Evolutionary conservation across 2,888 invertebrate genomes (phyloP), one percentile per base, ranked within the genome.

Genomic region (Muscina levida): DNA sequence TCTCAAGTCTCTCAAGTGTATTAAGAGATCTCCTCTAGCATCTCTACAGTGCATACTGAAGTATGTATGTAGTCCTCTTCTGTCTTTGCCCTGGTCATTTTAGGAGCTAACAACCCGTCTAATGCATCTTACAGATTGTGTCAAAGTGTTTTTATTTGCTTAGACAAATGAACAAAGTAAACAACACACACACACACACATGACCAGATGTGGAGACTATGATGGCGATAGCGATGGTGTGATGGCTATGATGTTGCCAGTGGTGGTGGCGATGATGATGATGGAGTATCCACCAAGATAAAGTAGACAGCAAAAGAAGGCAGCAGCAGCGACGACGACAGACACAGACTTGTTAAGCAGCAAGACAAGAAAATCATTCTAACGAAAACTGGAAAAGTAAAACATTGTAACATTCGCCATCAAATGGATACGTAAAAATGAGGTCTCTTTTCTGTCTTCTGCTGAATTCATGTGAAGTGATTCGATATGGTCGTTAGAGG

Each of bases 111-210:
- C 77, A 68, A 75, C 77, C 77, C 74, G 74, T 65, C 77, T 77
- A 75, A 75, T 68, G 42, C 17, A 68, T 77, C 56, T 81, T 75
- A 68, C 68, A 81, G 81, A 77, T 75, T 77, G 77, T 72, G 77
- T 72, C 77, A 77, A 81, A 77, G 77, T 81, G 74, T 72, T 77
- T 75, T 77, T 75, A 81, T 81, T 81, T 81, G 77, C 67, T 77
- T 75, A 81, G 77, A 77, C 77, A 81, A 81, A 81, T 81, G 81
- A 81, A 77, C 81, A 77, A 51, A 74, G 37, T 62, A 62, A 62
- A 39, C 62, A 42, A 19, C 46, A 62, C 10, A 57, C 19, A 44
- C 10, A 26, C 22, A 57, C 56, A 67, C 22, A 46, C 56, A n/a
- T n/a, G n/a, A n/a, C n/a, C n/a, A n/a, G n/a, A n/a, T n/a, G n/a